Base-by-base conservation (phyloP, 2,888 invertebrate species). In the Ophioninae sp. region DNA sequence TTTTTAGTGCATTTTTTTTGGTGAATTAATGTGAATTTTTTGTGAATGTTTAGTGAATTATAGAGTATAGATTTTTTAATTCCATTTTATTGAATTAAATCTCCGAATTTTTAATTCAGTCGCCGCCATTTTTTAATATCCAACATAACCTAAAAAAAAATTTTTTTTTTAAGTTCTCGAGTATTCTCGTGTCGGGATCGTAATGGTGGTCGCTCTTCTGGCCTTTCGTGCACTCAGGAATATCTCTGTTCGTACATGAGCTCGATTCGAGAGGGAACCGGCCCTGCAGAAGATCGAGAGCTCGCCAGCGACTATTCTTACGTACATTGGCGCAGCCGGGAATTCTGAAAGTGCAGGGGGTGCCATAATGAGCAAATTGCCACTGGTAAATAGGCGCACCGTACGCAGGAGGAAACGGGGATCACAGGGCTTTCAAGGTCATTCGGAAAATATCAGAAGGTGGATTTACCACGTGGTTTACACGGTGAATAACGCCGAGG, bases 351-450 rank as follows among this genome's bases (percentile, higher is more conserved):
- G 84, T 78, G 86, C 79, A 79, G 59, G 83, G 88, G 88, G 89
- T 89, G 89, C 86, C 85, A 89, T 90, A 89, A 90, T 89, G 86
- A 89, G 88, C 85, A 89, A 89, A 88, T 89, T 88, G 87, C 75
- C 61, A 69, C 61, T 51, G 56, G 73, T 9, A 80, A 63, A 58
- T 73, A 71, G 80, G 59, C 59, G 58, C 9, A 30, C 20, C 67
- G 20, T 61, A 63, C 30, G 58, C n/a, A 58, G 67, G 79, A 56
- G 76, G 77, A 79, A 76, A 44, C 23, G 63, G 65, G 58, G 65
- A 72, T 10, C 51, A 71, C 65, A 41, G 9, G 77, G 74, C 71
- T 82, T 84, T 83, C 87, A 87, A 87, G 87, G 86, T 85, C 86
- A 87, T 73, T 76, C 61, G 86, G 76, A 80, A 86, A 86, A 86